These are phyloP conservation scores for Limnothrissa miodon DNA, from an alignment of 2,113 vertebrate genomes.

Conservation along the genomic window DNA sequence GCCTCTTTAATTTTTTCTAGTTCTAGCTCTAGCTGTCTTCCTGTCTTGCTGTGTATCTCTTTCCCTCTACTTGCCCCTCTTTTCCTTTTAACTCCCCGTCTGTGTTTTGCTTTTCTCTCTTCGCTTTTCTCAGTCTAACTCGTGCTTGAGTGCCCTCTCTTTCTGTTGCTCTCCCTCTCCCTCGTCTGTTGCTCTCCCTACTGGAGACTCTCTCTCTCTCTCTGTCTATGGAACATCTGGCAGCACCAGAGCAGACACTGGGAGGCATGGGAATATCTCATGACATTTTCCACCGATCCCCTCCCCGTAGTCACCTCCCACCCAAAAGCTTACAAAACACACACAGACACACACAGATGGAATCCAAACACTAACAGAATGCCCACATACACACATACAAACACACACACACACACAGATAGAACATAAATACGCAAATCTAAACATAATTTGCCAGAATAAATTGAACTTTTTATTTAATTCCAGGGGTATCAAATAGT, in stretches of 20 bases:
- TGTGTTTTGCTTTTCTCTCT: background rate
- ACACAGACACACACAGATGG: background rate
- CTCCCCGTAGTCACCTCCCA: background rate
- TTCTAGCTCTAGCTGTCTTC: background rate
- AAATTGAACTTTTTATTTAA: background rate
- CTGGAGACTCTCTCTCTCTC: slow-evolving; percentile 26
- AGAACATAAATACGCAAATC: background rate
- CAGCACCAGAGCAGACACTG: background rate
- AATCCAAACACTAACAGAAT: background rate
- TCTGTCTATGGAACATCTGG: background rate
- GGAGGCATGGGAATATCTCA: background rate
- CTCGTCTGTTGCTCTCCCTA: background rate
- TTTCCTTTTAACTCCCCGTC: background rate
- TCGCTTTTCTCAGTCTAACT: no score
- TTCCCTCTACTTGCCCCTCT: background rate
- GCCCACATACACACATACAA: background rate
- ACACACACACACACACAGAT: no score
- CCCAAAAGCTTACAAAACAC: background rate
- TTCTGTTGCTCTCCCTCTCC: background rate
- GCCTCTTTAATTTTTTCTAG: background rate
- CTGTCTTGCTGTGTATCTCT: background rate
- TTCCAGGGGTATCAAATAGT: background rate
- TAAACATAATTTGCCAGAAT: background rate
- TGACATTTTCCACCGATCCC: slow-evolving; percentile 25
- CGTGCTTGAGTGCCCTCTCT: background rate